Evolutionary conservation across 2,797 vertebrate species (phyloP).

Genomic region (Todus mexicanus): DNA sequence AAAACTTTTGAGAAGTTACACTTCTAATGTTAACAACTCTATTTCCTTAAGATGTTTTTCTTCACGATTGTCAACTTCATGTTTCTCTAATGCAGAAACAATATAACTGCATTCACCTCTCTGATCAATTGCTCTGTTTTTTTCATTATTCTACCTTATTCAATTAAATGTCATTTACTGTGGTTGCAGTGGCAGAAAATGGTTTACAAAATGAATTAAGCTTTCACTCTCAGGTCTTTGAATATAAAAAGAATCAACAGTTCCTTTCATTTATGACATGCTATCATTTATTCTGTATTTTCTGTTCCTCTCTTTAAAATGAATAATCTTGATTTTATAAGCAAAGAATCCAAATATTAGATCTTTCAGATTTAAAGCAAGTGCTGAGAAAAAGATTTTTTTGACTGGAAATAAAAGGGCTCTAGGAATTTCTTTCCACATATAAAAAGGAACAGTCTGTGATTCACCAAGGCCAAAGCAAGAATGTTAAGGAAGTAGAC

Average conservation of each 20-base stretch:
- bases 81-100: not conserved
- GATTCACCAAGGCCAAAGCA: not conserved
- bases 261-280: not conserved
- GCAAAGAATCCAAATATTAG: not conserved
- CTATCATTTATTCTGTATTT: not conserved
- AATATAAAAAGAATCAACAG: not conserved
- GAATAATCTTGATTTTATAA: not conserved
- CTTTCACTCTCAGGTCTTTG: not conserved
- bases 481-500: not conserved
- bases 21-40: not conserved
- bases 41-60: not conserved
- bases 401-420: not conserved
- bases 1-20: not conserved
- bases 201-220: not conserved
- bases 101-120: not conserved
- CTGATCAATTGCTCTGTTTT: not conserved
- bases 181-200: not conserved
- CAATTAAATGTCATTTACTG: not conserved
- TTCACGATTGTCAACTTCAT: not conserved
- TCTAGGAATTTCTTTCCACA: not conserved
- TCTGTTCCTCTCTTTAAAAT: not conserved
- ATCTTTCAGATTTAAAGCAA: not conserved
- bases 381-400: not conserved
- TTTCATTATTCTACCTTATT: not conserved
- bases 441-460: not conserved